phyloP scores from a whole-genome alignment of 2,113 vertebrate genomes.

The Herpailurus yagouaroundi region DNA sequence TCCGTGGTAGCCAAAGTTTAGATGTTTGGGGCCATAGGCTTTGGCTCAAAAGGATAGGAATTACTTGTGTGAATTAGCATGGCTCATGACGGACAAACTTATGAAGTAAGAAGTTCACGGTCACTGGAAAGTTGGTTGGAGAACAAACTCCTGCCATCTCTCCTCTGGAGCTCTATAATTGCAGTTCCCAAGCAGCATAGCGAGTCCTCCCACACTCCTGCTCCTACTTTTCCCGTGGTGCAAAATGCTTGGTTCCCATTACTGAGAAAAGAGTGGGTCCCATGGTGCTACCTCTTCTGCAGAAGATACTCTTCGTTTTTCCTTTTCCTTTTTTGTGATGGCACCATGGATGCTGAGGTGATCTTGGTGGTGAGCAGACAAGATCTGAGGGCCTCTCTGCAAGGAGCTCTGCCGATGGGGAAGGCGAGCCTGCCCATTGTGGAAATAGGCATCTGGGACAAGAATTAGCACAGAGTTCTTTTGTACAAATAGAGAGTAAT shows the following conservation, averaged over 20 bases:
- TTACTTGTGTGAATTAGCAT: neutral
- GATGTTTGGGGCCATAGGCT: neutral
- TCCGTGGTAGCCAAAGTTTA: neutral
- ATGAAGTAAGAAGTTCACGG: slow-evolving; percentile 19
- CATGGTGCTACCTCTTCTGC: neutral
- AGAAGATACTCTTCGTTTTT: neutral
- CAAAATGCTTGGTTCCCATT: neutral
- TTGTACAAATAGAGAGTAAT: neutral
- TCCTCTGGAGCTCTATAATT: slow-evolving; percentile 28
- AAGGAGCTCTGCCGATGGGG: neutral
- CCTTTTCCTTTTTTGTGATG: neutral
- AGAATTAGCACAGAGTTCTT: neutral
- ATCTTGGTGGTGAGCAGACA: neutral
- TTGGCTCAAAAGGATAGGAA: neutral
- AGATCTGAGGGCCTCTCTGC: neutral
- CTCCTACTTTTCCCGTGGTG: neutral
- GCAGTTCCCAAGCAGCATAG: neutral
- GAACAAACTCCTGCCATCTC: slow-evolving; percentile 44
- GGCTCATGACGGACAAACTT: neutral
- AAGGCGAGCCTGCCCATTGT: neutral
- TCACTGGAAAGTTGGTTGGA: slow-evolving; percentile 20
- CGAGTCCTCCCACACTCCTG: neutral
- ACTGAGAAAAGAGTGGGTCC: neutral
- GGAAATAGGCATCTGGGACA: neutral
- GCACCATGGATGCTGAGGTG: neutral